Evolutionary conservation across 1,140 invertebrate genomes (phyloP), one percentile per base, ranked within the genome.

Genomic region (Mactra quadrangularis): DNA sequence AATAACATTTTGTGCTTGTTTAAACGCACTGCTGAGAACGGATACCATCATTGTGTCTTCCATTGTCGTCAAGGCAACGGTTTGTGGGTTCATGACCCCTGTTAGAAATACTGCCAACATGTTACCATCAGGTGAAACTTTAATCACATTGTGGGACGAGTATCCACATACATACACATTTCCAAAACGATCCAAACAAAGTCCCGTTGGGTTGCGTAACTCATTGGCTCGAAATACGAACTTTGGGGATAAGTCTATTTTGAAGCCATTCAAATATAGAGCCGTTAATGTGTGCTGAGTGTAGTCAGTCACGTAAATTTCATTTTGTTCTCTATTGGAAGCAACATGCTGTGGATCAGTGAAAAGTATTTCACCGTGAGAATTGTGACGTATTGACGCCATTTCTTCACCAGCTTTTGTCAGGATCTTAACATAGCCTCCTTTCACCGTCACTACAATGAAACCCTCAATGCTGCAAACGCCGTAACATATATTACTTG

Each of bases 401-500:
- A 82, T 55, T 72, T 82, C 79, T 57, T 82, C 71, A 9, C 79
- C 79, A 3, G 70, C 79, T 41, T 74, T 74, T 25, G 79, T 74
- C 38, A 82, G 22, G 29, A 82, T 64, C 33, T 82, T 82, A 22
- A 82, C 79, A 29, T 74, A 74, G 3, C 79, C 79, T 19, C 79
- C 79, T 52, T 82, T 82, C 3, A 64, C 59, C 3, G 79, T 82
- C 2, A 82, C 79, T 15, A 72, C 70, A n/a, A 82, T 59, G n/a
- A 74, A 75, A 3, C 71, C 71, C 33, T 82, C 71, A 4, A 82
- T 75, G 3, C 57, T 15, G 50, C 70, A 74, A 13, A 82, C 60
- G 7, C 79, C 79, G 27, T 82, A 82, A 50, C 79, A 82, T 47
- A 74, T 82, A 31, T 82, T 75, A n/a, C 70, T 75, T 3, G 79